Conservation (phyloP, 2,113 vertebrate genomes). For the Amphiprion ocellaris region DNA sequence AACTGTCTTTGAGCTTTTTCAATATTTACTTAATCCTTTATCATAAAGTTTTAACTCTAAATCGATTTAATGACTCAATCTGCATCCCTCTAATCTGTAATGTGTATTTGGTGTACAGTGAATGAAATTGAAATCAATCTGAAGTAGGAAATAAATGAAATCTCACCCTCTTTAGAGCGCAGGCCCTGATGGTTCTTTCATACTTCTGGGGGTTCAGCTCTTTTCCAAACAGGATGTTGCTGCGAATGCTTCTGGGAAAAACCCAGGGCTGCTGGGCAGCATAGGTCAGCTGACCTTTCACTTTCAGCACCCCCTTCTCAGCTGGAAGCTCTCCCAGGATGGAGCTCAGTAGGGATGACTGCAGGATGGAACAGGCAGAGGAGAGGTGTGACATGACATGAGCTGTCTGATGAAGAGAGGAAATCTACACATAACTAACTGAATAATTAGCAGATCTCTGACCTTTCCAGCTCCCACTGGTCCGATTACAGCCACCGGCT, state of each 20-base stretch:
- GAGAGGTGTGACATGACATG: background rate
- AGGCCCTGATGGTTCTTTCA: constrained; percentile 89
- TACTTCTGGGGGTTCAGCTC: constrained; percentile 91
- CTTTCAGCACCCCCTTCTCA: constrained; percentile 85
- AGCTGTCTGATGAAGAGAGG: no score
- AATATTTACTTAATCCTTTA: no score
- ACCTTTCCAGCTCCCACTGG: constrained; percentile 98
- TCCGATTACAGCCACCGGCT: constrained; percentile 93
- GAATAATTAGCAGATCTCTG: background rate
- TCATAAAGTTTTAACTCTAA: no score
- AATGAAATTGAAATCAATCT: background rate
- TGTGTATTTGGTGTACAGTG: no score
- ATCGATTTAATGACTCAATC: no score
- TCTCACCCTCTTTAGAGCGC: constrained; percentile 93
- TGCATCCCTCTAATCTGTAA: no score
- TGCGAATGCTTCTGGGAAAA: constrained; percentile 95
- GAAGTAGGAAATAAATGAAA: no score
- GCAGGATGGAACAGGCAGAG: background rate
- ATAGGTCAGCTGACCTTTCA: constrained; percentile 91
- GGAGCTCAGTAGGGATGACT: constrained; percentile 94
- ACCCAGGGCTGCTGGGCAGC: constrained; percentile 97
- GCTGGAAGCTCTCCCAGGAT: constrained; percentile 91
- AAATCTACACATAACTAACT: background rate
- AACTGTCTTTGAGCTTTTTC: no score
- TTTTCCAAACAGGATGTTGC: constrained; percentile 98